Conservation (phyloP, 2,113 vertebrate genomes). For the Dasyornis broadbenti region DNA sequence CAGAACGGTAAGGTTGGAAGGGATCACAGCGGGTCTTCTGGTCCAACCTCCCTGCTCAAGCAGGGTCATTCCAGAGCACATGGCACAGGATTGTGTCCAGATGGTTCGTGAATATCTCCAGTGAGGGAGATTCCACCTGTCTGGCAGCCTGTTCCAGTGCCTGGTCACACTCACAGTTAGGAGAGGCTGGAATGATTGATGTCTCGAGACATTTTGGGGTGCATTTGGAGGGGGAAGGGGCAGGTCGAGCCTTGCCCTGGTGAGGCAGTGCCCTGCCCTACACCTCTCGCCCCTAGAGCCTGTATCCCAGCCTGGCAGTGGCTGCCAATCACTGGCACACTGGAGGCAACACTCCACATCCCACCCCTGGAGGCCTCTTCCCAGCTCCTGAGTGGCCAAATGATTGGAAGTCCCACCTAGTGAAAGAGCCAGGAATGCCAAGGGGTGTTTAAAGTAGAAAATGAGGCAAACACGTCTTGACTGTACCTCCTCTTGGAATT, state of each 20-base stretch:
- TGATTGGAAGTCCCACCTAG: background rate
- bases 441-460: background rate
- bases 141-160: background rate
- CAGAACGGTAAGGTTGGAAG: background rate
- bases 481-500: background rate
- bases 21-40: background rate
- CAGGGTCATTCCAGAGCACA: background rate
- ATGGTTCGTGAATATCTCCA: background rate
- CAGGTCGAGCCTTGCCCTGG: background rate
- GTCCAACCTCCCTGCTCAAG: background rate
- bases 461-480: background rate
- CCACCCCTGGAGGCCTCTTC: too few species aligned
- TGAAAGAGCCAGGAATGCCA: background rate
- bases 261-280: background rate
- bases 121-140: background rate
- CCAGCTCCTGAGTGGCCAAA: background rate
- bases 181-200: background rate
- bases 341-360: background rate
- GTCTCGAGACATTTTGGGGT: fast-evolving
- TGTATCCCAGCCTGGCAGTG: background rate
- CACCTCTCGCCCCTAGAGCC: fast-evolving
- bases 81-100: too few species aligned
- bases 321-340: too few species aligned
- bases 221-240: background rate
- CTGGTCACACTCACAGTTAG: background rate